Conservation (phyloP, 2,888 invertebrate genomes). For the Elmis aenea region DNA sequence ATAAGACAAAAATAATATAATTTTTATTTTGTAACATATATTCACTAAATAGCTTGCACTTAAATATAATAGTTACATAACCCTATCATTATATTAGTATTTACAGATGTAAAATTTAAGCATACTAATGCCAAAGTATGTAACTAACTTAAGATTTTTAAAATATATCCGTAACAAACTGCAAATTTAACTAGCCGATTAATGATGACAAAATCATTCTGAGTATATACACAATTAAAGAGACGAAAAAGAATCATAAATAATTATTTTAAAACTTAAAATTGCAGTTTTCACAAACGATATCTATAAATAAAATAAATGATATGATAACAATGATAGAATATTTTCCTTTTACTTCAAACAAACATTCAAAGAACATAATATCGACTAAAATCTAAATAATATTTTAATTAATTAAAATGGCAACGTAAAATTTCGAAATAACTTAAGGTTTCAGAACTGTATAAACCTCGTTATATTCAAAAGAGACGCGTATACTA, state of each 20-base stretch:
- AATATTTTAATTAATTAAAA: constrained; percentile 14
- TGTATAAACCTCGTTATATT: too few relatives aligned
- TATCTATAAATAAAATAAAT: constrained; percentile 14
- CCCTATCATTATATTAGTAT: constrained; percentile 44
- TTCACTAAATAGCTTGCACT: constrained; percentile 30
- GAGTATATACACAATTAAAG: too few relatives aligned
- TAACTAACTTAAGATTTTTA: constrained; percentile 19
- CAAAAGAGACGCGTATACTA: too few relatives aligned
- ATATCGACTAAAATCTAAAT: too few relatives aligned
- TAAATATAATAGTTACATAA: constrained; percentile 31
- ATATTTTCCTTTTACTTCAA: constrained; percentile 3
- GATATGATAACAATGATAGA: constrained; percentile 18
- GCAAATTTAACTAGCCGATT: constrained; percentile 13
- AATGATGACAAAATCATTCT: not conserved
- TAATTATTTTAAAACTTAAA: too few relatives aligned
- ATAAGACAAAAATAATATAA: too few relatives aligned
- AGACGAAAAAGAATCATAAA: too few relatives aligned
- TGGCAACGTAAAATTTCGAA: constrained; percentile 15
- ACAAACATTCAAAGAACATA: not conserved
- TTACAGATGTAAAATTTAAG: constrained; percentile 40
- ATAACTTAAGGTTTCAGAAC: too few relatives aligned
- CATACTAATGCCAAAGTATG: constrained; percentile 37
- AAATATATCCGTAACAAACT: constrained; percentile 14
- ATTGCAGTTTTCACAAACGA: constrained; percentile 9
- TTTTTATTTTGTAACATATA: constrained; percentile 29